These are phyloP conservation scores for Heliothis subflexa DNA, from an alignment of 1,140 invertebrate species.

Conservation along the genomic window DNA sequence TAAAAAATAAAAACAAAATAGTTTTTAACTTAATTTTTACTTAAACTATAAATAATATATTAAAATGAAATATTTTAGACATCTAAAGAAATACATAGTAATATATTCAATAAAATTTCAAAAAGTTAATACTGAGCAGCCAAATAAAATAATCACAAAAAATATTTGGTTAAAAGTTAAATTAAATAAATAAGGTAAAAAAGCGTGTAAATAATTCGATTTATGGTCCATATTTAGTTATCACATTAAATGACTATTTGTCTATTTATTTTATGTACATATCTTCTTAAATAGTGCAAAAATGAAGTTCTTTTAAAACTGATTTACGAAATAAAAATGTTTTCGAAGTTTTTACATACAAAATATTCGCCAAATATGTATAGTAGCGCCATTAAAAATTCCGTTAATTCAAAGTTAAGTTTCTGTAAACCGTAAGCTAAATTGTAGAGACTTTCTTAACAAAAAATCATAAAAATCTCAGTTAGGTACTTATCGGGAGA, in stretches of 20 bases:
- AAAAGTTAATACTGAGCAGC: slow-evolving; percentile 49
- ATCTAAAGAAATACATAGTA: neutral
- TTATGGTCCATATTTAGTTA: slow-evolving; percentile 51
- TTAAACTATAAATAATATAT: slow-evolving; percentile 1
- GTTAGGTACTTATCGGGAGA: too few relatives aligned
- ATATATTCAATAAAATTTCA: neutral
- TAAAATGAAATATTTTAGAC: neutral
- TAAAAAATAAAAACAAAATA: too few relatives aligned
- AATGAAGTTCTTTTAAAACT: too few relatives aligned
- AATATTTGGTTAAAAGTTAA: slow-evolving; percentile 46
- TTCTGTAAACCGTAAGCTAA: too few relatives aligned
- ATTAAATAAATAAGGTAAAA: slow-evolving; percentile 46
- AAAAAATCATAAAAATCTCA: too few relatives aligned
- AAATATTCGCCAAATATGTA: too few relatives aligned
- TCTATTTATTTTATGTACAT: slow-evolving; percentile 28
- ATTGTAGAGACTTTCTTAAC: too few relatives aligned
- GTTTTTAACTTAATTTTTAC: neutral
- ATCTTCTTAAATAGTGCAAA: neutral
- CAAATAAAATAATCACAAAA: slow-evolving; percentile 43
- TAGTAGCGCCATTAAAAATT: too few relatives aligned
- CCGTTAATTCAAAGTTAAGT: too few relatives aligned
- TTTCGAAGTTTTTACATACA: too few relatives aligned
- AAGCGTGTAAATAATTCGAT: slow-evolving; percentile 47
- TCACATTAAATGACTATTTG: slow-evolving; percentile 46
- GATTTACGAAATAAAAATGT: too few relatives aligned